A percentile compares a stretch with the other conserved stretches of the same genome.
These are phyloP conservation scores for Meleagris gallopavo DNA, from an alignment of 2,113 vertebrate genomes.

Conservation along the genomic window DNA sequence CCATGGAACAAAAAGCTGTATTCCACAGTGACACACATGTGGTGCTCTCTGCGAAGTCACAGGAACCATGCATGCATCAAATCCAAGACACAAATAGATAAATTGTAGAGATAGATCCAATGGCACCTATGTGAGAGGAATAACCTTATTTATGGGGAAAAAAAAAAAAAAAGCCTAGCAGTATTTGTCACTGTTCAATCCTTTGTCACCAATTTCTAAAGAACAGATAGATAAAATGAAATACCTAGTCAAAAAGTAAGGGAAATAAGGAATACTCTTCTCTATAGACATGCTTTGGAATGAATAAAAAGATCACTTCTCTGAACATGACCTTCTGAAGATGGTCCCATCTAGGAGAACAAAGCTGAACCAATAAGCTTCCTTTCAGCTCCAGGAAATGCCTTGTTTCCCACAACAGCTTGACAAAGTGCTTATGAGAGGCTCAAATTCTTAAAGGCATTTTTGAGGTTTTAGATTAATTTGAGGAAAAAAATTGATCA, in stretches of 20 bases:
- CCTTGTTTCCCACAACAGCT: not conserved
- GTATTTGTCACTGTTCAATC: not conserved
- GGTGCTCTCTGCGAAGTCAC: not conserved
- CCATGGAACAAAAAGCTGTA: not conserved
- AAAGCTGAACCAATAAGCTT: rapidly evolving
- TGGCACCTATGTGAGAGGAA: not conserved
- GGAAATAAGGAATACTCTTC: not conserved
- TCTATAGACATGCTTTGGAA: not conserved
- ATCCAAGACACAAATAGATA: not conserved
- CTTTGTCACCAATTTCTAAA: not conserved
- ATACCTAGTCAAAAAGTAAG: not conserved
- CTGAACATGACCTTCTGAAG: not conserved
- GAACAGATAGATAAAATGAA: not conserved
- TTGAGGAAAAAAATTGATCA: not conserved
- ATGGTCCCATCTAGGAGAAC: not conserved
- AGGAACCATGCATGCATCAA: not conserved
- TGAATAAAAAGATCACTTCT: not conserved
- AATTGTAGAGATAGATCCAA: not conserved
- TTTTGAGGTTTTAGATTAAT: not conserved
- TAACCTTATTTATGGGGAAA: not conserved
- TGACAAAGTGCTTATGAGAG: not conserved
- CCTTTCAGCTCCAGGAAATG: not conserved
- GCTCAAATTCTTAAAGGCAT: not conserved
- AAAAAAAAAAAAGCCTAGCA: not conserved
- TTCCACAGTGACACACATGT: not conserved